Conservation (phyloP, 2,888 invertebrate genomes). For the Eristalis arbustorum region DNA sequence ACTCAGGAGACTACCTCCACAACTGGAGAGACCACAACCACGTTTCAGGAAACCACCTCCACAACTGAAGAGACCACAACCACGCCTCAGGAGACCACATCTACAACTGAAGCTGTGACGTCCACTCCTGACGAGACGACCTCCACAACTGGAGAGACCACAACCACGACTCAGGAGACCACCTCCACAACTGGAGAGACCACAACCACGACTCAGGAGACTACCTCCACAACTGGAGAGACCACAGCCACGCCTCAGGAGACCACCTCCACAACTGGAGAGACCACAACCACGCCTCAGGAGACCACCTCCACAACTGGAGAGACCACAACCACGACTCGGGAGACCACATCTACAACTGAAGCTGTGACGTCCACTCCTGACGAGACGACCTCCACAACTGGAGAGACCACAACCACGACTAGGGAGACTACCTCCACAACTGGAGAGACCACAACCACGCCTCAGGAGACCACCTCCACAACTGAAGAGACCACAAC, state of each 20-base stretch:
- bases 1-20: neutral
- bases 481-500: neutral
- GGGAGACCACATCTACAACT: neutral
- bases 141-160: neutral
- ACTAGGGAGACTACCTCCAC: neutral
- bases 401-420: neutral
- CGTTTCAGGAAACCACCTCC: neutral
- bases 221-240: neutral
- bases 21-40: neutral
- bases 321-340: neutral
- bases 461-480: neutral
- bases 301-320: neutral
- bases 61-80: neutral
- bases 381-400: neutral
- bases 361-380: neutral
- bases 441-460: neutral
- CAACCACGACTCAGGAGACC: neutral
- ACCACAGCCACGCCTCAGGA: neutral
- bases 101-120: neutral
- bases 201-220: neutral
- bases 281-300: neutral
- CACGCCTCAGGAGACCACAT: neutral
- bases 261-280: neutral
- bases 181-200: neutral
- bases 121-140: neutral